Evolutionary conservation across 2,888 invertebrate genomes (phyloP).

Genomic region (Hypercompe scribonia): DNA sequence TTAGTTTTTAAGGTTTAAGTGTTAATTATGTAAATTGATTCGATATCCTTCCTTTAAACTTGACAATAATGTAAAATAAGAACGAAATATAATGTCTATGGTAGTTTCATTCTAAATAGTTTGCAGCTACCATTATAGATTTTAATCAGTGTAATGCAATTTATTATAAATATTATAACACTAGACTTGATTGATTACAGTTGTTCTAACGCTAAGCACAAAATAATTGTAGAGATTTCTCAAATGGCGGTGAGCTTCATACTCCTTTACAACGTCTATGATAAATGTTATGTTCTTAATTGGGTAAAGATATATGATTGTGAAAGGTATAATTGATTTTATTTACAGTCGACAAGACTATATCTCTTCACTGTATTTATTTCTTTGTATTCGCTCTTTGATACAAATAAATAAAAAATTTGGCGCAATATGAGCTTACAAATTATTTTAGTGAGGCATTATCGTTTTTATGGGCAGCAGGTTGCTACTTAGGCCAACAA

Average conservation of each 20-base stretch:
- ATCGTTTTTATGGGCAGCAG: slow-evolving; percentile 59
- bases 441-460: slow-evolving; percentile 66
- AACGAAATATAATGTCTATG: slow-evolving; percentile 62
- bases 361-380: too few species aligned
- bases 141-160: slow-evolving; percentile 42
- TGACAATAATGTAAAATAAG: slow-evolving; percentile 52
- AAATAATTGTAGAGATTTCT: slow-evolving; percentile 59
- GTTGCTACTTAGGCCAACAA: slow-evolving; percentile 71
- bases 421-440: slow-evolving; percentile 14
- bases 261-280: slow-evolving; percentile 31
- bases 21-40: slow-evolving; percentile 79
- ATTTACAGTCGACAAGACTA: background rate
- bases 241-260: slow-evolving; percentile 37
- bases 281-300: slow-evolving; percentile 55
- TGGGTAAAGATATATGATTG: slow-evolving; percentile 49
- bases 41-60: slow-evolving; percentile 73
- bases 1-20: slow-evolving; percentile 67
- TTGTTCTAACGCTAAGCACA: slow-evolving; percentile 50
- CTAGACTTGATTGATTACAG: slow-evolving; percentile 59
- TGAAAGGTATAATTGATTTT: background rate
- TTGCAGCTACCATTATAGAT: slow-evolving; percentile 39
- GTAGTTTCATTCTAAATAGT: slow-evolving; percentile 32
- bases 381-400: background rate
- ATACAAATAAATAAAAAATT: background rate
- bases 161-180: slow-evolving; percentile 46